Percentiles rank a stretch among this genome's conserved stretches.
These are phyloP conservation scores for Rhodinocichla rosea DNA, from an alignment of 2,113 vertebrate species.

Conservation along the genomic window DNA sequence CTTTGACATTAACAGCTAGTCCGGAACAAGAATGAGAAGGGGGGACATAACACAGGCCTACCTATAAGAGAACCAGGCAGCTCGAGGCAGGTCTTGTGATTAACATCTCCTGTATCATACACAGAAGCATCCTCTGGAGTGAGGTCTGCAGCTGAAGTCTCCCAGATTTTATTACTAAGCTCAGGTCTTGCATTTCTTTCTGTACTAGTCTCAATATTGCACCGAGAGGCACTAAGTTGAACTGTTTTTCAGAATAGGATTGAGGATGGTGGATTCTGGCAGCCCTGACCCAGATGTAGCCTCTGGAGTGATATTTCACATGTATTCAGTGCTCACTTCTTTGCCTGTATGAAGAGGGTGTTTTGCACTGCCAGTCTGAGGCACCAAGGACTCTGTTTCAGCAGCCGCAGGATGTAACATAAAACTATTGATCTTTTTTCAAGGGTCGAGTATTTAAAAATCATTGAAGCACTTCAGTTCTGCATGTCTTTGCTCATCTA, in stretches of 20 bases:
- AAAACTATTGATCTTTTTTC: background rate
- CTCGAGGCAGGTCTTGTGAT: background rate
- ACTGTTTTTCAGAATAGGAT: background rate
- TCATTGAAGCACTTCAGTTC: background rate
- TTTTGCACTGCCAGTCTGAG: background rate
- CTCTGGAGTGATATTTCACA: background rate
- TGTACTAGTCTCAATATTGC: background rate
- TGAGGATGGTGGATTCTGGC: background rate
- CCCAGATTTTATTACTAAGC: background rate
- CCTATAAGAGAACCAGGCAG: background rate
- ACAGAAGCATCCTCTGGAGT: background rate
- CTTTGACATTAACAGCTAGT: background rate
- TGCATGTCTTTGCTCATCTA: background rate
- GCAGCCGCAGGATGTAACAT: background rate
- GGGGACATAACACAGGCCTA: background rate
- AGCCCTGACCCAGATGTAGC: background rate
- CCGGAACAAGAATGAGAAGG: background rate
- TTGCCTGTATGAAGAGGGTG: fast-evolving
- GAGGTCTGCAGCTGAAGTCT: background rate
- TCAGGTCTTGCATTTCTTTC: background rate
- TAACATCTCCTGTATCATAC: background rate
- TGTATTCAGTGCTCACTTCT: background rate
- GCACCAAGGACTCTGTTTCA: background rate
- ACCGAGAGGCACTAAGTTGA: background rate
- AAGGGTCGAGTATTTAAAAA: background rate